These are phyloP conservation scores for Xenentodon cancila DNA, from an alignment of 2,797 vertebrate genomes.

Conservation along the genomic window DNA sequence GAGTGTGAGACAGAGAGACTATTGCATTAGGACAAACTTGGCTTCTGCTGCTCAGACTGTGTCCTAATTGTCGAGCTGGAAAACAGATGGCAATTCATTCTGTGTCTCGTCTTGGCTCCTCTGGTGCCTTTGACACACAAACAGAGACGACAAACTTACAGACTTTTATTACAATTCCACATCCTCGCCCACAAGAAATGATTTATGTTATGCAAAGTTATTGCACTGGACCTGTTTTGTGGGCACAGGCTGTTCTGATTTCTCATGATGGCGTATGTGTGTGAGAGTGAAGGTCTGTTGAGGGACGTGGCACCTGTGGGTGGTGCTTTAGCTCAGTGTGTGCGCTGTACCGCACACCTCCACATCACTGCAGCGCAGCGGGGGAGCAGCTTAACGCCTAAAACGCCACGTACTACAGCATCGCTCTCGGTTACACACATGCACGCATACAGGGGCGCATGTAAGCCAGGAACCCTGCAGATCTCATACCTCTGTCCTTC, in stretches of 20 bases:
- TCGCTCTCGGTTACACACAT: not conserved
- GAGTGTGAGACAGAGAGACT: conserved; percentile 44
- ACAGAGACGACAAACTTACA: conserved; percentile 27
- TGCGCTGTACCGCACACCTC: conserved; percentile 49
- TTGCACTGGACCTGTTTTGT: conserved; percentile 62
- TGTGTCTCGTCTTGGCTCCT: conserved; percentile 46
- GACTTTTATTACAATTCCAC: conserved; percentile 32
- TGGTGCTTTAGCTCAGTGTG: conserved; percentile 62
- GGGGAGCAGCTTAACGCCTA: conserved; percentile 62
- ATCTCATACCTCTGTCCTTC: conserved; percentile 8
- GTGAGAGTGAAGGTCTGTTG: conserved; percentile 60
- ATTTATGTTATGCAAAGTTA: conserved; percentile 67
- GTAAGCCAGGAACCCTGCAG: conserved; percentile 29
- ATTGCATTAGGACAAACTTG: conserved; percentile 64
- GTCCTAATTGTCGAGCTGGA: conserved; percentile 69
- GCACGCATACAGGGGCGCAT: no score
- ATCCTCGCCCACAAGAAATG: conserved; percentile 39
- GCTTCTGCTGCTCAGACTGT: conserved; percentile 60
- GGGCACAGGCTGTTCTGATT: conserved; percentile 25
- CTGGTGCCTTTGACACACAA: conserved; percentile 18
- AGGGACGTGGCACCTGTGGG: conserved; percentile 62
- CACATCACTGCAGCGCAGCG: conserved; percentile 47
- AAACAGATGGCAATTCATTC: conserved; percentile 63
- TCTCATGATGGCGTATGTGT: not conserved
- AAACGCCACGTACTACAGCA: conserved; percentile 28